Evolutionary conservation across 2,888 invertebrate genomes (phyloP), one percentile per base, ranked within the genome.

Genomic region (Torymus tubicola): DNA sequence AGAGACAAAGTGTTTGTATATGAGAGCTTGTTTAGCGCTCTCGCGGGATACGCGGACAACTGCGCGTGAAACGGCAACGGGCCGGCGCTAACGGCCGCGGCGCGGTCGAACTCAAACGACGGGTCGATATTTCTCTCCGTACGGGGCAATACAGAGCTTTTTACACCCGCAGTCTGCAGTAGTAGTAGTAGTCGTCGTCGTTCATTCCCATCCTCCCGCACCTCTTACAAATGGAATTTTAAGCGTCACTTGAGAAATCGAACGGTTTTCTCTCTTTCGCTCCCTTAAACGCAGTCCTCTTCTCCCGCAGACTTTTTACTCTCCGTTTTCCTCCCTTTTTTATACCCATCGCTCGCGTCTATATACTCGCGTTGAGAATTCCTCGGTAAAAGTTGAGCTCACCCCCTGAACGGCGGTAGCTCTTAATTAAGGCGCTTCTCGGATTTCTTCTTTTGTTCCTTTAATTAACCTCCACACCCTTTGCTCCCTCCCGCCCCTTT

Each of bases 381-480:
- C 42, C 42, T 42, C 42, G 42, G 42, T 42, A 42, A 42, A 42
- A 42, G 42, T 42, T 42, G 8, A 42, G 42, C 8, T 42, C 42
- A 31, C 55, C 61, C n/a, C n/a, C n/a, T n/a, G n/a, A 24, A 58
- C 31, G 42, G 12, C 18, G 18, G 12, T 14, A 68, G 65, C 72
- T 71, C 71, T 80, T 80, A 80, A 80, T 80, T 80, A 80, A 80
- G 63, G 24, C 58, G 57, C 69, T 63, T 12, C 79, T 57, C 31
- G 64, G 55, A 52, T 58, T 80, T 68, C 64, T 80, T 63, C 80
- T 80, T 80, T 80, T 80, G 75, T 80, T 70, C 70, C 74, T 75
- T 80, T 80, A 80, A 75, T 80, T 80, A 80, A 73, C 63, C n/a
- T n/a, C n/a, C n/a, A n/a, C n/a, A n/a, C n/a, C n/a, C n/a, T n/a